A percentile compares a stretch with the other conserved stretches of the same genome.
Evolutionary conservation across 2,797 vertebrate species (phyloP).

Genomic region (Poecilia wingei): DNA sequence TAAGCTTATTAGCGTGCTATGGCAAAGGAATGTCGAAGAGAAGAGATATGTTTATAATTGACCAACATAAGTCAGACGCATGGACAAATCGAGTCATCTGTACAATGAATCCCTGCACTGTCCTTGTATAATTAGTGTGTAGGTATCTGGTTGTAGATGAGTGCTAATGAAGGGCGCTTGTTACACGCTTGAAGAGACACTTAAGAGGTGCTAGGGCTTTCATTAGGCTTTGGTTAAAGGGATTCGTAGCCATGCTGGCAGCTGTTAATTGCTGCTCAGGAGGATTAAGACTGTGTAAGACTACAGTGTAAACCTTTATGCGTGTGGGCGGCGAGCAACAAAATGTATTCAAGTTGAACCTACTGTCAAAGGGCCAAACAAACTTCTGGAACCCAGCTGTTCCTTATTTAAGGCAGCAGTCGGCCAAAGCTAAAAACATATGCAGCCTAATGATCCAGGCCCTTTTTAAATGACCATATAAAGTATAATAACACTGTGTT

Average conservation of each 20-base stretch:
- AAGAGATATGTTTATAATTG: conserved; percentile 26
- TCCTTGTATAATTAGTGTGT: conserved; percentile 51
- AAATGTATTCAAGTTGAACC: conserved; percentile 38
- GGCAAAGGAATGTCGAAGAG: conserved; percentile 10
- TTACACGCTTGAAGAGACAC: conserved; percentile 66
- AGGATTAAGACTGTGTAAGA: conserved; percentile 47
- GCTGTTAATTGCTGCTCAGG: conserved; percentile 75
- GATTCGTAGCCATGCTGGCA: conserved; percentile 65
- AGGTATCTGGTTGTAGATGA: conserved; percentile 49
- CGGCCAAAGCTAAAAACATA: conserved; percentile 22
- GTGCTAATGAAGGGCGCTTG: conserved; percentile 67
- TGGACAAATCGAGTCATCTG: conserved; percentile 35
- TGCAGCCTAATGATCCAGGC: background rate
- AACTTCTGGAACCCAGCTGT: conserved; percentile 28
- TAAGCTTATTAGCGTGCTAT: background rate
- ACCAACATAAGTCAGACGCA: conserved; percentile 21
- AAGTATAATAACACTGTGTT: background rate
- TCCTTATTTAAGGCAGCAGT: conserved; percentile 17
- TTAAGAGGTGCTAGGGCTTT: conserved; percentile 68
- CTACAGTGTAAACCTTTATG: conserved; percentile 35
- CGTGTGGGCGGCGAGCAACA: background rate
- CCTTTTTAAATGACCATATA: conserved; percentile 1
- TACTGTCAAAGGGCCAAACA: conserved; percentile 30
- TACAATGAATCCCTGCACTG: conserved; percentile 7
- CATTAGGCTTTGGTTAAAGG: conserved; percentile 68